Percentiles rank a stretch among this genome's conserved stretches.
phyloP scores from a whole-genome alignment of 2,888 invertebrate genomes.

The Ectemnius lituratus region DNA sequence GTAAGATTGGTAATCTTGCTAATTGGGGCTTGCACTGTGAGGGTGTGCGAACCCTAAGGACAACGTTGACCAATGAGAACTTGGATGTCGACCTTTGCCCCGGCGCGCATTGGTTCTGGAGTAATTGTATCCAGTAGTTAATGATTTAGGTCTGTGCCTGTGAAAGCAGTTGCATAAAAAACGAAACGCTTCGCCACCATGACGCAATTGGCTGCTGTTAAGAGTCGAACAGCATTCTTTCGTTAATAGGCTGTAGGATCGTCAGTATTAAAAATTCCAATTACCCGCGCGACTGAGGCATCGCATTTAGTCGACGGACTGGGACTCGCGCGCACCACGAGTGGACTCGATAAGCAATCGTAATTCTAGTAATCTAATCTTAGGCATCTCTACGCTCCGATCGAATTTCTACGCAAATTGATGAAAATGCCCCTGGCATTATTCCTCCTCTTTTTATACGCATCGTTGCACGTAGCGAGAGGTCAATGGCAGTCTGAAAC shows the following conservation, averaged over 20 bases:
- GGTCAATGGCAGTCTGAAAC: too few relatives aligned
- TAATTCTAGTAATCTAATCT: background rate
- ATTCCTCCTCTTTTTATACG: too few relatives aligned
- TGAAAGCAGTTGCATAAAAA: slow-evolving; percentile 26
- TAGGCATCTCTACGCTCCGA: background rate
- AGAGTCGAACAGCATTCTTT: slow-evolving; percentile 28
- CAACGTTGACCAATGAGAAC: slow-evolving; percentile 71
- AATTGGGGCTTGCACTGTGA: slow-evolving; percentile 76
- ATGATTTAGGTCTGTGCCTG: background rate
- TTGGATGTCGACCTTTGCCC: slow-evolving; percentile 75
- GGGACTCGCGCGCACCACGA: background rate
- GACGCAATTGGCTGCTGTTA: slow-evolving; percentile 46
- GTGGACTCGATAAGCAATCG: background rate
- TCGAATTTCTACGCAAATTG: too few relatives aligned
- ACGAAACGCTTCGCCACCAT: slow-evolving; percentile 26
- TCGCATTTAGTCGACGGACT: background rate
- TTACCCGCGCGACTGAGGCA: too few relatives aligned
- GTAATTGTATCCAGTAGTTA: slow-evolving; percentile 70
- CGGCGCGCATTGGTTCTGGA: slow-evolving; percentile 77
- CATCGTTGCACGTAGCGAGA: too few relatives aligned
- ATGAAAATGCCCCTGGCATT: too few relatives aligned
- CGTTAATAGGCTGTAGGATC: slow-evolving; percentile 57
- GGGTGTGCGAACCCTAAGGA: slow-evolving; percentile 69
- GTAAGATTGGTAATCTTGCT: slow-evolving; percentile 75
- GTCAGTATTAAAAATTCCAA: slow-evolving; percentile 64